phyloP scores from a whole-genome alignment of 2,113 vertebrate species.

The Coreoperca whiteheadi region DNA sequence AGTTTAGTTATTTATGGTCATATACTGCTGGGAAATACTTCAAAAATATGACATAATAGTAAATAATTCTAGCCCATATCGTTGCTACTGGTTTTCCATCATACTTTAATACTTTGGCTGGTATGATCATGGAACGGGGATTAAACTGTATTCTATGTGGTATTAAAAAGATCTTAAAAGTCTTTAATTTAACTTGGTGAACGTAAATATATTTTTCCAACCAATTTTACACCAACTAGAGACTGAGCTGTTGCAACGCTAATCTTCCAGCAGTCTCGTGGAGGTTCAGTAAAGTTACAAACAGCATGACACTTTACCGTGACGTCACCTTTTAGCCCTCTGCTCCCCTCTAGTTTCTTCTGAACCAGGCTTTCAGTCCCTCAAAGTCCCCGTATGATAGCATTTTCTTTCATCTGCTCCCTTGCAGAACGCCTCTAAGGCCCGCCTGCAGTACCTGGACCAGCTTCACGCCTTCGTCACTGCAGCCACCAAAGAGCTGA shows the following conservation, averaged over 20 bases:
- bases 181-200: not conserved
- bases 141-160: not conserved
- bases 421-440: conserved; percentile 88
- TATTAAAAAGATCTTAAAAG: not conserved
- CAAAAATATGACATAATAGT: not conserved
- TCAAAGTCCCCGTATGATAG: not conserved
- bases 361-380: not conserved
- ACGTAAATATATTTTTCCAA: no score
- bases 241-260: no score
- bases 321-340: no score
- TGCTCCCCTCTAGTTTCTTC: no score
- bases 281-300: no score
- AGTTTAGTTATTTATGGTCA: not conserved
- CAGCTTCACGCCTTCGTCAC: conserved; percentile 90
- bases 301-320: no score
- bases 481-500: conserved; percentile 92
- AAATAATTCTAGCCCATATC: not conserved
- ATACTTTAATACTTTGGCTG: not conserved
- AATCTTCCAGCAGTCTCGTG: no score
- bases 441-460: conserved; percentile 88
- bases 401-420: not conserved
- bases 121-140: not conserved
- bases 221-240: no score
- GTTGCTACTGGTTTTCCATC: not conserved
- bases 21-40: not conserved